phyloP scores from a whole-genome alignment of 2,888 invertebrate genomes.

The Gryllus longicercus region DNA sequence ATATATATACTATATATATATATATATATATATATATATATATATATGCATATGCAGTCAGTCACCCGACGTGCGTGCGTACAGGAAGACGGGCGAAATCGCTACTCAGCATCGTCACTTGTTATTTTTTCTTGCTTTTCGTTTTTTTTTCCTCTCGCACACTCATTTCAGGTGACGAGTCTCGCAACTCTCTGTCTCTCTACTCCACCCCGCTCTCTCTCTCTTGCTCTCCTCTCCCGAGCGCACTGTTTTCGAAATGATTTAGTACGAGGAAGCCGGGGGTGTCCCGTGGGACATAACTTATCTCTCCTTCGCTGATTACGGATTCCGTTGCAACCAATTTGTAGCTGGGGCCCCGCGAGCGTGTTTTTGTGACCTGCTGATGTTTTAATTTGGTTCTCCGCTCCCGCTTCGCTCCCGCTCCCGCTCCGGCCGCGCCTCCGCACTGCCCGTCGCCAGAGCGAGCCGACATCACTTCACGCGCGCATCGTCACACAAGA shows the following conservation, averaged over 20 bases:
- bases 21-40: too few species aligned
- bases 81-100: too few species aligned
- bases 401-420: background rate
- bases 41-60: too few species aligned
- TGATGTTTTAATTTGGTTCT: background rate
- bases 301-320: background rate
- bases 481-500: too few species aligned
- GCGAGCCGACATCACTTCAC: too few species aligned
- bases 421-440: too few species aligned
- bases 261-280: background rate
- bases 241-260: background rate
- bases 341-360: background rate
- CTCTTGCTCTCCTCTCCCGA: background rate
- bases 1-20: too few species aligned
- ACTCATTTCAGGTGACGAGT: background rate
- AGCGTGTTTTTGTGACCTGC: background rate
- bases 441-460: too few species aligned
- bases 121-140: background rate
- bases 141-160: background rate
- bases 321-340: background rate
- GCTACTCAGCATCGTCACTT: too few species aligned
- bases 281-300: background rate
- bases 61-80: too few species aligned
- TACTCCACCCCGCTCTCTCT: background rate
- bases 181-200: background rate